Base-by-base conservation (phyloP, 2,113 vertebrate species). In the Xiphorhynchus elegans region DNA sequence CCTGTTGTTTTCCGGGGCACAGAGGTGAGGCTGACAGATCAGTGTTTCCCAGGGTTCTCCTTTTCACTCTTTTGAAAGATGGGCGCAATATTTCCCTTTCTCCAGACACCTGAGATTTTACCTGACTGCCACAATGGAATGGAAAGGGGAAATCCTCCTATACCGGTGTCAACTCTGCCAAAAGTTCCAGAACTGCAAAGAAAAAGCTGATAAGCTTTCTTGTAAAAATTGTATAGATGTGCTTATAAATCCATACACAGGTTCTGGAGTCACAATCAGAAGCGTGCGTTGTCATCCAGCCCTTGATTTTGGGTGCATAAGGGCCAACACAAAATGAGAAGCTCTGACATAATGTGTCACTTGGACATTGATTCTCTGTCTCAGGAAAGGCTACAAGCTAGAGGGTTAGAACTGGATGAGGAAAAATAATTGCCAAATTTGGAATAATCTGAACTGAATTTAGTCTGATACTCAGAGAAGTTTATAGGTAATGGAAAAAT, bases 401-500 rank as follows among this genome's bases (percentile, higher is more conserved):
- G 46, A 87, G 63, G 63, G 86, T 86, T 84, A 92, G 86, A 70
- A 59, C 20, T 83, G 21, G 29, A 74, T 40, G 35, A 90, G 18
- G 42, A 90, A 46, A 85, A 92, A 80, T 66, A 58, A 72, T 56
- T 86, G 56, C 26, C 60, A 86, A 44, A 24, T 46, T 84, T 75
- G 49, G 59, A 96, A 93, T 64, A 68, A 60, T 93, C 56, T 88
- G 47, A 70, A 17, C 24, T 70, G 50, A 73, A 77, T 37, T 88
- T 74, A 63, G 58, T 52, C 60, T 90, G 72, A 86, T 52, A 73
- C 26, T 83, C 7, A 2, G 47, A 93, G 29, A 21, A 75, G 39
- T 67, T 84, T 80, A 60, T 55, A 84, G 35, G 60, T 78, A 90
- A 93, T 89, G 85, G 76, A 89, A 96, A 96, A 95, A 81, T 74